A percentile compares a stretch with the other conserved stretches of the same genome.
phyloP scores from a whole-genome alignment of 2,797 vertebrate genomes.

The Girardinus metallicus region DNA sequence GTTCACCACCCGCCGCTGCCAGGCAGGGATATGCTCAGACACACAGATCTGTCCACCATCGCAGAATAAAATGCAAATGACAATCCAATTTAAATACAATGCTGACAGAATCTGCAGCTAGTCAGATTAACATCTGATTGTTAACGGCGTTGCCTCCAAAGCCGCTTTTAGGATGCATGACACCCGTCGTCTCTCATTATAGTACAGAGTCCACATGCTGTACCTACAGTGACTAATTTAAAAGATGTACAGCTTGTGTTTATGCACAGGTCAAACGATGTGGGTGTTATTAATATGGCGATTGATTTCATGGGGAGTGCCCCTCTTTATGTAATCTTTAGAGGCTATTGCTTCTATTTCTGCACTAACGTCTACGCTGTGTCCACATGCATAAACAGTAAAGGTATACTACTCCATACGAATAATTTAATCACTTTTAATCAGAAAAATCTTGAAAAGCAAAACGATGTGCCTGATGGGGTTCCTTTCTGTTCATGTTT shows the following conservation, averaged over 20 bases:
- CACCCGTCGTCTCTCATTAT: slow-evolving; percentile 19
- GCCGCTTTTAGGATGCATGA: slow-evolving; percentile 40
- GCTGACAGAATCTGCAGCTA: slow-evolving; percentile 36
- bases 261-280: slow-evolving; percentile 38
- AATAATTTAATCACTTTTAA: slow-evolving; percentile 25
- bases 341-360: slow-evolving; percentile 34
- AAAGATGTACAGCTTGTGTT: slow-evolving; percentile 39
- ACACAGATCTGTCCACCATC: slow-evolving; percentile 14
- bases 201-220: slow-evolving; percentile 20
- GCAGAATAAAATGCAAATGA: slow-evolving; percentile 49
- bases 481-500: slow-evolving; percentile 40
- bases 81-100: slow-evolving; percentile 34
- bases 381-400: slow-evolving; percentile 15
- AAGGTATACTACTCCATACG: slow-evolving; percentile 17
- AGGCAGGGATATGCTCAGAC: slow-evolving; percentile 19
- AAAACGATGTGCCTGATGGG: slow-evolving; percentile 33
- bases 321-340: slow-evolving; percentile 39
- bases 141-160: slow-evolving; percentile 52
- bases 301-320: slow-evolving; percentile 28
- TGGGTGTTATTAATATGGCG: slow-evolving; percentile 20
- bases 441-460: slow-evolving; percentile 22
- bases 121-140: slow-evolving; percentile 50
- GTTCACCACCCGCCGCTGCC: slow-evolving; percentile 44
- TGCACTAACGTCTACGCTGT: slow-evolving; percentile 26
- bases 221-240: slow-evolving; percentile 27